Percentiles rank a stretch among this genome's conserved stretches.
phyloP scores from a whole-genome alignment of 2,888 invertebrate species.

The Phengaris arion region DNA sequence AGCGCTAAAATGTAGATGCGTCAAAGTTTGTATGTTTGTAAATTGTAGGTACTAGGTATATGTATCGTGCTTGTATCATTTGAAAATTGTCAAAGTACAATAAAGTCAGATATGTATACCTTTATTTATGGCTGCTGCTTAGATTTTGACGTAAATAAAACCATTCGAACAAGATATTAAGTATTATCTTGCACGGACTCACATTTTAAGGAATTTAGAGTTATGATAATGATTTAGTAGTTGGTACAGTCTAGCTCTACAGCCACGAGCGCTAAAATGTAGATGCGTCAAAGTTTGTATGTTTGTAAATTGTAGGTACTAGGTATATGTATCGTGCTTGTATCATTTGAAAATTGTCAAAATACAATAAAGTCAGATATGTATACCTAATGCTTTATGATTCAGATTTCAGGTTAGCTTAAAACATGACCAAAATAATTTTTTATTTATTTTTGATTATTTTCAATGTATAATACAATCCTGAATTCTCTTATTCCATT shows the following conservation, averaged over 20 bases:
- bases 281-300: background rate
- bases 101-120: no score
- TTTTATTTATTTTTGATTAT: background rate
- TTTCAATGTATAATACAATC: background rate
- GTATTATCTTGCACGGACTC: no score
- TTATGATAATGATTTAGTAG: no score
- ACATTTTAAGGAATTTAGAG: no score
- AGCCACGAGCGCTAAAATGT: background rate
- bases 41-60: no score
- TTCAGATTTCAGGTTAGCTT: background rate
- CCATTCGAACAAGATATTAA: no score
- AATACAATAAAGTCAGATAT: no score
- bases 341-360: background rate
- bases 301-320: no score
- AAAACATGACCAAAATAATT: background rate
- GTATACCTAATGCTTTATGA: background rate
- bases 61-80: background rate
- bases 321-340: background rate
- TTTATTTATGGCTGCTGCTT: no score
- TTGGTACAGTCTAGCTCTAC: no score
- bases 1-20: background rate
- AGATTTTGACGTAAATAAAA: no score
- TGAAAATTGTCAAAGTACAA: background rate
- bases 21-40: background rate
- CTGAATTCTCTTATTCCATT: background rate